A percentile compares a stretch with the other conserved stretches of the same genome.
Conservation (phyloP, 2,113 vertebrate species). For the Eulemur macaco region DNA sequence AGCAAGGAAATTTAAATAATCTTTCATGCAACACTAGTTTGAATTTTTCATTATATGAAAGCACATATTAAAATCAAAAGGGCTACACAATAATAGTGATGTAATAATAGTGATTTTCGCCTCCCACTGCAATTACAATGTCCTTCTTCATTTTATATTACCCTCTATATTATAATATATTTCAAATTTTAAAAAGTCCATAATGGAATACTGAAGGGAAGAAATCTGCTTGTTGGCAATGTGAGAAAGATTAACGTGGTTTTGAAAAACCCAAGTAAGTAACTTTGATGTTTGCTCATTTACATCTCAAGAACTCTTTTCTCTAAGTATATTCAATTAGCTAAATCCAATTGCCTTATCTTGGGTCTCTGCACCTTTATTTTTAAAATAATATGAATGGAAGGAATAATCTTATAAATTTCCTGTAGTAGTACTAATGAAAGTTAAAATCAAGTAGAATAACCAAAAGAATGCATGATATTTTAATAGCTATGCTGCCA, state of each 20-base stretch:
- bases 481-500: conserved; percentile 54
- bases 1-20: background rate
- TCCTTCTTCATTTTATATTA: background rate
- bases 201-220: background rate
- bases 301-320: background rate
- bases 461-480: background rate
- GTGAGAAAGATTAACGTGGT: background rate
- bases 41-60: background rate
- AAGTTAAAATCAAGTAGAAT: background rate
- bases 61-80: conserved; percentile 32
- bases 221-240: background rate
- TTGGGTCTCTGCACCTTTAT: background rate
- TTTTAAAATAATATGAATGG: conserved; percentile 6
- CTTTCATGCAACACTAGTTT: background rate
- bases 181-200: conserved; percentile 6
- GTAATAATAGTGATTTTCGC: background rate
- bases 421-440: background rate
- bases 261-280: conserved; percentile 14
- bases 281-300: background rate
- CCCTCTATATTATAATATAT: background rate
- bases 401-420: background rate
- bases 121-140: background rate
- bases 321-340: background rate
- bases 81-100: background rate
- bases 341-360: background rate